Evolutionary conservation across 2,797 vertebrate species (phyloP).

Genomic region (Oreochromis grahami): DNA sequence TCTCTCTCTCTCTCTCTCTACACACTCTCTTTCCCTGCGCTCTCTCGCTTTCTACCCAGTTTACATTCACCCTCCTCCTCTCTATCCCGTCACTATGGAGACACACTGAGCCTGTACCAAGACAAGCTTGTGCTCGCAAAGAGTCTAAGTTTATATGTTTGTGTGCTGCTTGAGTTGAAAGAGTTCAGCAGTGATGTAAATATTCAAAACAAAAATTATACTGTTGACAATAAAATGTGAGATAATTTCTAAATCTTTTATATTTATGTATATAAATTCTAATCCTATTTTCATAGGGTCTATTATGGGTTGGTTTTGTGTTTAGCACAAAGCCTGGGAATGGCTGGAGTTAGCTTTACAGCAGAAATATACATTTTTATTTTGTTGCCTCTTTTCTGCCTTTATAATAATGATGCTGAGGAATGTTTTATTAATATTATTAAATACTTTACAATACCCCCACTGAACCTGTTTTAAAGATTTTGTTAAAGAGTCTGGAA

Average conservation of each 20-base stretch:
- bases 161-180: constrained; percentile 16
- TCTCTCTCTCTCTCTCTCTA: constrained; percentile 30
- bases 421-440: background rate
- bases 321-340: background rate
- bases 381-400: background rate
- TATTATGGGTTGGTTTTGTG: background rate
- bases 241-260: background rate
- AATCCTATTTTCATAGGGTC: background rate
- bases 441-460: background rate
- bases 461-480: background rate
- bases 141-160: constrained; percentile 17
- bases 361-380: background rate
- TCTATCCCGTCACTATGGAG: constrained; percentile 69
- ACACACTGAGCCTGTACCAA: constrained; percentile 49
- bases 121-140: constrained; percentile 47
- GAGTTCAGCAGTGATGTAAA: background rate
- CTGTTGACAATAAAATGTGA: background rate
- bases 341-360: accelerated
- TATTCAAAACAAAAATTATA: background rate
- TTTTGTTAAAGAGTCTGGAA: background rate
- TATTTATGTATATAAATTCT: background rate
- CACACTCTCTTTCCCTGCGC: constrained; percentile 1
- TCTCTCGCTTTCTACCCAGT: constrained; percentile 28
- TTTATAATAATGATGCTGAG: background rate
- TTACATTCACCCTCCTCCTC: constrained; percentile 37